These are phyloP conservation scores for Numenius phaeopus DNA, from an alignment of 2,797 vertebrate species.

Conservation along the genomic window DNA sequence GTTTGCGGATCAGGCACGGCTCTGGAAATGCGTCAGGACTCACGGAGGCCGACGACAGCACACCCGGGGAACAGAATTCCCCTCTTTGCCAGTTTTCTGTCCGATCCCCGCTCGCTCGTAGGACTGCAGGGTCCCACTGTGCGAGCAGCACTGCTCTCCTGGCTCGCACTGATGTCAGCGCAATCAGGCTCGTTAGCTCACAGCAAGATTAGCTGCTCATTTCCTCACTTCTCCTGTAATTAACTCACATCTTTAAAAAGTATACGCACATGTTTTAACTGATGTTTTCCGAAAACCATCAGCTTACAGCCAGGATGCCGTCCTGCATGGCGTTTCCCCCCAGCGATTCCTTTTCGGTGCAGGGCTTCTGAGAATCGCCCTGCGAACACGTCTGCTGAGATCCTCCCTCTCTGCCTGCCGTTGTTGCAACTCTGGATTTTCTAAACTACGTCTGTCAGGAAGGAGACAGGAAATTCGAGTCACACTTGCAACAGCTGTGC, in stretches of 20 bases:
- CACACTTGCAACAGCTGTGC: constrained; percentile 86
- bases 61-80: neutral
- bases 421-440: constrained; percentile 82
- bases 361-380: constrained; percentile 17
- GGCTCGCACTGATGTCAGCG: neutral
- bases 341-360: neutral
- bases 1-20: neutral
- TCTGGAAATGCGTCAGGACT: rapidly evolving
- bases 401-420: constrained; percentile 57
- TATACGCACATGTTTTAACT: neutral
- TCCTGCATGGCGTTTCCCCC: neutral
- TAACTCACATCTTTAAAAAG: neutral
- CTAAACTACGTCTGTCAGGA: constrained; percentile 86
- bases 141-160: neutral
- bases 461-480: constrained; percentile 97
- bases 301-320: neutral
- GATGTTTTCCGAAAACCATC: constrained; percentile 6
- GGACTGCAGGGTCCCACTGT: neutral
- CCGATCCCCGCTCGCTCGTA: neutral
- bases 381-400: neutral
- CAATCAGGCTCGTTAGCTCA: neutral
- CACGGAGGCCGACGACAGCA: rapidly evolving
- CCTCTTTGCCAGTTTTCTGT: neutral
- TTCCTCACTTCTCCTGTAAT: neutral
- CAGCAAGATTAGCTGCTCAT: neutral